Conservation (phyloP, 2,113 vertebrate species). For the Crotophaga sulcirostris region DNA sequence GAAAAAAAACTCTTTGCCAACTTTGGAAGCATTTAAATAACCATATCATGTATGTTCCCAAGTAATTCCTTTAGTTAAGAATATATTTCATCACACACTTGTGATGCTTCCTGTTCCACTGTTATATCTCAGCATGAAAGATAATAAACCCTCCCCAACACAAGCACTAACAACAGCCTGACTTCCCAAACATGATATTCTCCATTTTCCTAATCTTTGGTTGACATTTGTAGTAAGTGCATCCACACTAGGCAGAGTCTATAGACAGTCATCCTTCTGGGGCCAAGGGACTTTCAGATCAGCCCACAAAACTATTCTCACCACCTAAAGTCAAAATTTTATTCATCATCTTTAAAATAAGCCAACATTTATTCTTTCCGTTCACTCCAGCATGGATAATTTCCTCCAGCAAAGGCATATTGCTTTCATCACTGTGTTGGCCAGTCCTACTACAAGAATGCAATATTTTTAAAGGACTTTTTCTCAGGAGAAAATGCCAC, state of each 20-base stretch:
- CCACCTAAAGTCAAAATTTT: neutral
- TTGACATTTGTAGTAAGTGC: neutral
- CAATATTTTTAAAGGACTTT: constrained; percentile 53
- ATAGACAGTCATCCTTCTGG: neutral
- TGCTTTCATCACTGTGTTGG: neutral
- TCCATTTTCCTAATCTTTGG: neutral
- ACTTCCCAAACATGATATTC: neutral
- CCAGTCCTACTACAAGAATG: constrained; percentile 21
- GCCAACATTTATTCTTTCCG: neutral
- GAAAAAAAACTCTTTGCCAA: constrained; percentile 22
- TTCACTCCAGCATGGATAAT: constrained; percentile 16
- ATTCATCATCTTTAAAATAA: constrained; percentile 36
- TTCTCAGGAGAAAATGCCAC: constrained; percentile 58
- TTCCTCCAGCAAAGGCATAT: constrained; percentile 20
- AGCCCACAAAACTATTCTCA: neutral
- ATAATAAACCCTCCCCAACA: neutral
- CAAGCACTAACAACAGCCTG: neutral
- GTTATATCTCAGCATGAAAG: constrained; percentile 21
- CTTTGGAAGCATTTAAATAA: constrained; percentile 49
- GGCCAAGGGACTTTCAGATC: neutral
- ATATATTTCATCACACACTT: neutral
- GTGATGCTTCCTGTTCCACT: constrained; percentile 7
- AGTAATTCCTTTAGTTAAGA: constrained; percentile 21
- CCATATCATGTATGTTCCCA: neutral
- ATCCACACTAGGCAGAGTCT: neutral